A percentile compares a stretch with the other conserved stretches of the same genome.
phyloP scores from a whole-genome alignment of 30 jellyfish, hydroid and myxozoan species.

The Aurelia sp. region DNA sequence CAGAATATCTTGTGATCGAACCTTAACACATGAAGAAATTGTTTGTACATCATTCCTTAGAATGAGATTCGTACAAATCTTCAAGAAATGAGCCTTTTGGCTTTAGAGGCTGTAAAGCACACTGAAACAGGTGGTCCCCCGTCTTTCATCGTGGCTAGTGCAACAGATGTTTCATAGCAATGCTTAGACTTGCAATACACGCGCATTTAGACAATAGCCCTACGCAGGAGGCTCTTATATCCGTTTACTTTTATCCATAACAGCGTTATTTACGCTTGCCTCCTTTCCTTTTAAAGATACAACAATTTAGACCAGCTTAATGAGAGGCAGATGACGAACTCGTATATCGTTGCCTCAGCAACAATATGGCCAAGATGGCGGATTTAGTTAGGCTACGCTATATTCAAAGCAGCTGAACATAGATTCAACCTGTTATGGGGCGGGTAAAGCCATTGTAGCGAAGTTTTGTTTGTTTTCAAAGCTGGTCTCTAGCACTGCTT shows the following conservation, averaged over 20 bases:
- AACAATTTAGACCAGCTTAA: not conserved
- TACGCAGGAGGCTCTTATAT: slow-evolving; percentile 46
- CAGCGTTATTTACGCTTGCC: slow-evolving; percentile 6
- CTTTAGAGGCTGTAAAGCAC: not conserved
- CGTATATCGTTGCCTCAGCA: slow-evolving; percentile 46
- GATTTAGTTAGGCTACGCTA: not conserved
- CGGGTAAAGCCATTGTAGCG: too few relatives aligned
- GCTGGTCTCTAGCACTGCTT: too few relatives aligned
- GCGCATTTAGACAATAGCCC: slow-evolving; percentile 41
- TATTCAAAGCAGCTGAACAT: too few relatives aligned
- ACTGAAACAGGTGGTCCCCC: slow-evolving; percentile 45
- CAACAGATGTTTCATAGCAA: slow-evolving; percentile 33
- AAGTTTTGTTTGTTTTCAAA: too few relatives aligned
- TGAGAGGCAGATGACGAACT: not conserved
- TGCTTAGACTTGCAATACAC: slow-evolving; percentile 21
- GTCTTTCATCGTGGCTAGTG: slow-evolving; percentile 20
- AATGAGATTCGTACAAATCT: not conserved
- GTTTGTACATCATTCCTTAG: not conserved
- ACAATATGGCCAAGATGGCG: slow-evolving; percentile 22
- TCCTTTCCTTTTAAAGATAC: not conserved
- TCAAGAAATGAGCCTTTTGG: not conserved
- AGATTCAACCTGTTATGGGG: too few relatives aligned
- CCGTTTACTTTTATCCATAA: slow-evolving; percentile 13
- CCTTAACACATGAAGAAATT: too few relatives aligned
- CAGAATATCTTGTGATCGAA: too few relatives aligned